phyloP scores from a whole-genome alignment of 2,113 vertebrate species.

The Anser brachyrhynchus region DNA sequence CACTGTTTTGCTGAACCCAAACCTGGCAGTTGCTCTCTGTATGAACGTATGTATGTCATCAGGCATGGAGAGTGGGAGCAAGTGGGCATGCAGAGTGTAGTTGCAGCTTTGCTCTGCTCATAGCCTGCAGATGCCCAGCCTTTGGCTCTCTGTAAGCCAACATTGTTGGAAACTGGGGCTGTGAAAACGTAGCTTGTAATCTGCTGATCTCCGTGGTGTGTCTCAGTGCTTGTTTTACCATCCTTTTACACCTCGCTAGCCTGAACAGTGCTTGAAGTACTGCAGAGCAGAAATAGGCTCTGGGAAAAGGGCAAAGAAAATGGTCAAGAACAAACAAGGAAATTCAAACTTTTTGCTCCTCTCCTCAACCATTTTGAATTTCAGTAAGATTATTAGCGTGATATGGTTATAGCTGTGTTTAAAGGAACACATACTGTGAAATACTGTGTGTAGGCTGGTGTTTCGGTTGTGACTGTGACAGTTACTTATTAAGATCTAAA shows the following conservation, averaged over 20 bases:
- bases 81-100: rapidly evolving
- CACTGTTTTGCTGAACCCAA: neutral
- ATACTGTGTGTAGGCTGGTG: neutral
- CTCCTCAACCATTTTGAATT: neutral
- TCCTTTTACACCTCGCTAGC: neutral
- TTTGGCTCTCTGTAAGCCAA: neutral
- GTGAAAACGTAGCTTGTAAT: neutral
- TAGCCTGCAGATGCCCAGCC: neutral
- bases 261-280: neutral
- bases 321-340: neutral
- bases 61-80: neutral
- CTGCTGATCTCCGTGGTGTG: neutral
- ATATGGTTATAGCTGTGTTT: neutral
- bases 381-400: neutral
- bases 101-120: rapidly evolving
- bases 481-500: neutral
- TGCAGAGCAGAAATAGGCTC: neutral
- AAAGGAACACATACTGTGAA: neutral
- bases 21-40: neutral
- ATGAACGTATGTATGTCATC: neutral
- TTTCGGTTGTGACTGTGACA: neutral
- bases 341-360: neutral
- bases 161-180: neutral
- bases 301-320: neutral
- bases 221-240: neutral